These are phyloP conservation scores for Andrena trimmerana DNA, from an alignment of 2,888 invertebrate species.

Conservation along the genomic window DNA sequence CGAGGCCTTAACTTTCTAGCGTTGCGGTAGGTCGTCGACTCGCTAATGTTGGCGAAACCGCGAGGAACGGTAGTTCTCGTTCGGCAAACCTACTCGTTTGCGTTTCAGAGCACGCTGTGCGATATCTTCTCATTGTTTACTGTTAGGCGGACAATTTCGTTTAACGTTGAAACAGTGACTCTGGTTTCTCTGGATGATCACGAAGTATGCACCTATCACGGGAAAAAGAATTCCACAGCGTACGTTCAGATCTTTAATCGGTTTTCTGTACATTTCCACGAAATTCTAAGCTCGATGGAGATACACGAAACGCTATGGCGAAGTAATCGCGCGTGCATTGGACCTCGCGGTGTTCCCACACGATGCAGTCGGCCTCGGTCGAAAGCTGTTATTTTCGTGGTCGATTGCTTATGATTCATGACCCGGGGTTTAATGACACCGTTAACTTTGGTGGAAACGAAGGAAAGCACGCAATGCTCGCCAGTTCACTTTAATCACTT, in stretches of 20 bases:
- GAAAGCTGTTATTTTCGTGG: conserved; percentile 28
- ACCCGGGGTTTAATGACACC: neutral
- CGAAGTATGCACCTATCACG: too few species aligned
- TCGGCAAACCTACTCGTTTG: neutral
- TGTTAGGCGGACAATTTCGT: neutral
- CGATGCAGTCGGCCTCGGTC: neutral
- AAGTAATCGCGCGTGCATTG: neutral
- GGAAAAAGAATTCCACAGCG: too few species aligned
- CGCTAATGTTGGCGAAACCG: conserved; percentile 15
- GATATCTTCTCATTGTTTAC: neutral
- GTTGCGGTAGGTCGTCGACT: conserved; percentile 55
- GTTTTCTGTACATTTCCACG: conserved; percentile 3
- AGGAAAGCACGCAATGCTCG: neutral
- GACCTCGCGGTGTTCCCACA: neutral
- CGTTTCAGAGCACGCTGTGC: neutral
- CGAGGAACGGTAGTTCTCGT: conserved; percentile 19
- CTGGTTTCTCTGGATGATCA: neutral
- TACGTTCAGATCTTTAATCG: too few species aligned
- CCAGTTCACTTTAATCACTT: conserved; percentile 16
- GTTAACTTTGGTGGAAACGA: neutral
- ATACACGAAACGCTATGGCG: neutral
- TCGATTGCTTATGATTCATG: conserved; percentile 6
- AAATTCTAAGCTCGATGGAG: neutral
- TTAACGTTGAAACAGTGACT: neutral
- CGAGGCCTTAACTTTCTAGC: conserved; percentile 40